These are phyloP conservation scores for Monochamus alternatus DNA, from an alignment of 2,888 invertebrate species.

Conservation along the genomic window DNA sequence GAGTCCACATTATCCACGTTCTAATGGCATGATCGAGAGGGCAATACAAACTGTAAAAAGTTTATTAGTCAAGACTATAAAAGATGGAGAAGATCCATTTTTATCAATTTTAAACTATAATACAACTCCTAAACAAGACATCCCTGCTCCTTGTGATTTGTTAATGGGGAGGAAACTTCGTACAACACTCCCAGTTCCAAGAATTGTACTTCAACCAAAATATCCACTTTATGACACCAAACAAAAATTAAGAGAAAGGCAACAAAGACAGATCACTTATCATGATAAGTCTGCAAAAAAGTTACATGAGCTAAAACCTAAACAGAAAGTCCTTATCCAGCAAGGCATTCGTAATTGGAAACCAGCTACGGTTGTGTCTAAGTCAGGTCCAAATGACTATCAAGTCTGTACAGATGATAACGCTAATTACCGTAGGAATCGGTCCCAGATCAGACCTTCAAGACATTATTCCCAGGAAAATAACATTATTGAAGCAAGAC, in stretches of 20 bases:
- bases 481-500: too few relatives aligned
- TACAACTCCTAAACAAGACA: neutral
- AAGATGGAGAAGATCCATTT: slow-evolving; percentile 5
- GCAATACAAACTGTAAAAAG: slow-evolving; percentile 50
- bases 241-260: neutral
- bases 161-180: slow-evolving; percentile 10
- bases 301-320: neutral
- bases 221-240: neutral
- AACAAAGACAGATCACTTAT: neutral
- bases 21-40: slow-evolving; percentile 50
- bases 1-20: slow-evolving; percentile 36
- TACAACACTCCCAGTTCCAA: slow-evolving; percentile 5
- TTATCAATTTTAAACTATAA: neutral
- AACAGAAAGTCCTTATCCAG: neutral
- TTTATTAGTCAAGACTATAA: neutral
- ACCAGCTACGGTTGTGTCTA: too few relatives aligned
- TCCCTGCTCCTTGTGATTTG: neutral
- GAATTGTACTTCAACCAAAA: neutral
- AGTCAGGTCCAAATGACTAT: too few relatives aligned
- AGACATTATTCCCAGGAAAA: too few relatives aligned
- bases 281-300: slow-evolving; percentile 7
- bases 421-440: too few relatives aligned
- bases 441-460: too few relatives aligned
- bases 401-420: too few relatives aligned
- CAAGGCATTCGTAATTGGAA: neutral